Evolutionary conservation across 2,113 vertebrate genomes (phyloP), one percentile per base, ranked within the genome.

Genomic region (Emydocephalus ijimae): DNA sequence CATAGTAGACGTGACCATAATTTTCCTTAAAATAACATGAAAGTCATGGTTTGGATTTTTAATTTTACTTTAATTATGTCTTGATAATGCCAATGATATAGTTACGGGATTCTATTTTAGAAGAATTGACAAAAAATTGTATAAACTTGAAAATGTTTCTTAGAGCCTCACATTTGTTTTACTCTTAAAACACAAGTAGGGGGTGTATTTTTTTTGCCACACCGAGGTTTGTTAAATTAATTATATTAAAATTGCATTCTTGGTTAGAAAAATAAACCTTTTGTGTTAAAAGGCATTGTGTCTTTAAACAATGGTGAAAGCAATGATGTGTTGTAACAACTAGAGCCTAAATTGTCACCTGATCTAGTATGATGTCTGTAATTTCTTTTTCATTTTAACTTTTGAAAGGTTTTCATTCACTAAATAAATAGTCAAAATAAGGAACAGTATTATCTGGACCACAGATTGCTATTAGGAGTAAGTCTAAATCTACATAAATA

Each of bases 251-350:
- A 61, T 54, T 55, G 61, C 54, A 88, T 57, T 48, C n/a, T 64
- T 52, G 86, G 26, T 52, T 45, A 12, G 8, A 0, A 0, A 45
- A 69, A 15, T 43, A 15, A 39, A 8, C 29, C 61, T 86, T 8
- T 57, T 4, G 26, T 92, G 11, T 56, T 89, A 61, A 20, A 94
- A 43, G 91, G 52, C 86, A 94, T n/a, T 91, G 92, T 95, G 88
- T 93, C 88, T 52, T 56, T 86, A 88, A 59, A 43, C 12, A 39
- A 56, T 56, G 23, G 69, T 45, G 92, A 24, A 29, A 92, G 23
- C 39, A 85, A 23, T 15, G 1, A 93, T 94, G 81, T 5, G 14
- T 52, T 87, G 89, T 29, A 6, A 91, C 95, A 94, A 89, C 20
- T 21, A 57, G 29, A 81, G n/a, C 89, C 24, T 91, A 50, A 86